Evolutionary conservation across 2,113 vertebrate species (phyloP).

Genomic region (Lepisosteus oculatus): DNA sequence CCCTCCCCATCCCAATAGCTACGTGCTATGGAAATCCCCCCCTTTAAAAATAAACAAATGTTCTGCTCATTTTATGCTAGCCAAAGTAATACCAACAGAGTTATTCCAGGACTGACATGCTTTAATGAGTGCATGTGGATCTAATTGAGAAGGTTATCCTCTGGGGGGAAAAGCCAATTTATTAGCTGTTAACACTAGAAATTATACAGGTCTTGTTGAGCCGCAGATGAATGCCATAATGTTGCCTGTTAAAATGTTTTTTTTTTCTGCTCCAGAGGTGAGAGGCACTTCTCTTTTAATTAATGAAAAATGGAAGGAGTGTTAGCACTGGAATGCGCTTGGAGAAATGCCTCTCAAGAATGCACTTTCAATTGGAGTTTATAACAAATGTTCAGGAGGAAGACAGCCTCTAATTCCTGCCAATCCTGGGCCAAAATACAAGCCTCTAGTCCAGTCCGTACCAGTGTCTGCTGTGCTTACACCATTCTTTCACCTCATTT

Average conservation of each 20-base stretch:
- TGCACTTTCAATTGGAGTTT: conserved; percentile 6
- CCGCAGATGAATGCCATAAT: conserved; percentile 33
- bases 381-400: background rate
- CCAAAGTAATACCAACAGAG: conserved; percentile 31
- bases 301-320: conserved; percentile 44
- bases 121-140: conserved; percentile 53
- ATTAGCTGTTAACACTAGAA: conserved; percentile 71
- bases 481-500: no score
- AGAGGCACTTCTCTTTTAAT: conserved; percentile 58
- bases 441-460: no score
- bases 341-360: conserved; percentile 8
- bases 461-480: no score
- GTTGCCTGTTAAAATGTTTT: conserved; percentile 50
- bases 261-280: conserved; percentile 50
- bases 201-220: conserved; percentile 47
- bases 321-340: conserved; percentile 18
- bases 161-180: conserved; percentile 46
- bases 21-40: conserved; percentile 50
- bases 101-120: conserved; percentile 5
- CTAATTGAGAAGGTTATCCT: conserved; percentile 47
- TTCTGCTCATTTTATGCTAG: background rate
- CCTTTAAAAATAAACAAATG: conserved; percentile 43
- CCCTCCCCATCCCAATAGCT: conserved; percentile 33
- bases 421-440: no score
- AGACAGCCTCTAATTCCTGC: no score